Evolutionary conservation across 2,888 invertebrate species (phyloP), one percentile per base, ranked within the genome.

Genomic region (Tridacna gigas): DNA sequence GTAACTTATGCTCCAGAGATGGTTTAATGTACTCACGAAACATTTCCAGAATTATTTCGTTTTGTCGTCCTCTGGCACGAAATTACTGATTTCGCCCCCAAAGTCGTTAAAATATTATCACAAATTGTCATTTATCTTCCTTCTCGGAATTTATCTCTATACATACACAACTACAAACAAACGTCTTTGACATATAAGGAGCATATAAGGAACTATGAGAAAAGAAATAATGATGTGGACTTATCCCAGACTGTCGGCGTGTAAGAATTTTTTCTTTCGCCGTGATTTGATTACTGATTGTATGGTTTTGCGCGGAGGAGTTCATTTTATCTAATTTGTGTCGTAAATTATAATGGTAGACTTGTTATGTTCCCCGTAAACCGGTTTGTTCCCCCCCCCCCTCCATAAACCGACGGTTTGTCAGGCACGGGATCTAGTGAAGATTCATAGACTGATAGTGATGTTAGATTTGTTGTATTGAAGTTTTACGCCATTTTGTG

Each of bases 311-410:
- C 47, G 69, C n/a, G 45, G 45, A 37, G 37, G 37, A 47, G 69
- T 69, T 69, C 69, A 69, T 69, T 69, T 69, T 69, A 69, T 69
- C 69, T n/a, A 69, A 69, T 69, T 69, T 69, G 47, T 47, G 45
- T 47, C 69, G 69, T 69, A 69, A 20, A 69, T 69, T 47, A 69
- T 45, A 69, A 69, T 69, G 69, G 45, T 69, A 69, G 69, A 69
- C 45, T 69, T 20, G 69, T 45, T 45, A 18, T 12, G 45, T 69
- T 69, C 47, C 12, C 45, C 18, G n/a, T n/a, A 9, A 69, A 47
- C 47, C 69, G 47, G 37, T 11, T 45, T 45, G 37, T 20, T 69
- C 47, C 20, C 69, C 45, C 20, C 20, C 11, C 12, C 15, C 51
- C 15, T 15, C 15, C 3, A 56, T 56, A 20, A 56, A 63, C 25